phyloP scores from a whole-genome alignment of 1,140 invertebrate species.

The Drosophila ficusphila region DNA sequence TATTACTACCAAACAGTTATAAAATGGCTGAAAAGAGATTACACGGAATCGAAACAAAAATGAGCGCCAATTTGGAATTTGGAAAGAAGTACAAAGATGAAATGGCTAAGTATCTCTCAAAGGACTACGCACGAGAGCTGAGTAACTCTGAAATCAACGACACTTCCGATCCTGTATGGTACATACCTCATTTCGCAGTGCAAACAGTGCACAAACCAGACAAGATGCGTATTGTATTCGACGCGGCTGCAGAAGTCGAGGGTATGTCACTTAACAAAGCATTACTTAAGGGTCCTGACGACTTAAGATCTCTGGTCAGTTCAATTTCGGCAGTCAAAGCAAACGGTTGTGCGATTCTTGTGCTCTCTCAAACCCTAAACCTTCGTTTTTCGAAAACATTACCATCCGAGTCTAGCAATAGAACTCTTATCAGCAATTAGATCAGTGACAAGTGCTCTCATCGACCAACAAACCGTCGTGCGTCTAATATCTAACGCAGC shows the following conservation, averaged over 20 bases:
- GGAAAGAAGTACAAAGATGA: not conserved
- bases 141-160: not conserved
- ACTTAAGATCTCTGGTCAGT: not conserved
- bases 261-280: not conserved
- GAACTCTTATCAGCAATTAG: too few species aligned
- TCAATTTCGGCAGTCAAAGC: too few species aligned
- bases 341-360: too few species aligned
- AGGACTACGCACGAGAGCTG: not conserved
- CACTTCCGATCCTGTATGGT: not conserved
- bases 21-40: not conserved
- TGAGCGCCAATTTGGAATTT: not conserved
- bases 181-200: not conserved
- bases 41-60: not conserved
- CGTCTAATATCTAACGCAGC: too few species aligned
- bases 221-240: not conserved
- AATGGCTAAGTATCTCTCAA: not conserved
- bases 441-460: too few species aligned
- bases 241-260: not conserved
- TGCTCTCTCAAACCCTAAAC: too few species aligned
- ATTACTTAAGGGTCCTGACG: not conserved
- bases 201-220: not conserved
- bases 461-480: too few species aligned
- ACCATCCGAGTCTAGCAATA: too few species aligned
- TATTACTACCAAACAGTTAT: not conserved
- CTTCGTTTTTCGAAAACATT: too few species aligned